Evolutionary conservation across 1,140 invertebrate species (phyloP), one percentile per base, ranked within the genome.

Genomic region (Agraylea sexmaculata): DNA sequence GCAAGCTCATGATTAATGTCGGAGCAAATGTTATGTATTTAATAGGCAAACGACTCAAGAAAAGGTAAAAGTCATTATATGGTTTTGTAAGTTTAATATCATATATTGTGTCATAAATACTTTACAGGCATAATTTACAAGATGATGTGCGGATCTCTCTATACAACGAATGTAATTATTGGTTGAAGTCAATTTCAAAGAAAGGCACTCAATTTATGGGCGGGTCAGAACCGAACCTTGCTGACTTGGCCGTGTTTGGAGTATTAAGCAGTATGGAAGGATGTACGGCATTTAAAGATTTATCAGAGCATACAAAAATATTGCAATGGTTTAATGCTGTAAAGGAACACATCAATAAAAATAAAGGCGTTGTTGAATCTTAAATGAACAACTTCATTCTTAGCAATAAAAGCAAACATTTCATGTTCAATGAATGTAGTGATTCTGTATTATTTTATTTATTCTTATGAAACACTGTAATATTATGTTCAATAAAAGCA

Each of bases 191-290:
- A 21, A 59, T 97, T 1, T 77, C 81, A 13, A 70, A 70, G 28
- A 77, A 79, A 48, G 78, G 78, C 3, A 70, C 70, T 0, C 66
- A 66, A 23, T 97, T 95, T 55, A 76, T 87, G 62, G 83, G 90
- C 48, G 93, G 93, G 2, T 64, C 77, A 10, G 59, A 76, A 51
- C 94, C 95, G 8, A 85, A 97, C 60, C 67, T 99, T 4, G 85
- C 92, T 2, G 94, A 98, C 71, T 68, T 98, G 31, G 77, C 89
- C 4, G 83, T 98, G 0, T 99, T 86, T 61, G 95, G 94, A 10
- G 77, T 93, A 8, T 65, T 99, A 2, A 88, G 76, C 51, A 93
- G 92, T 53, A 95, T 98, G 55, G 91, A 96, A 68, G 94, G 94
- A 0, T 97, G 91, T 55, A 51, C 70, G 34, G 90, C 94, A 3